Evolutionary conservation across 1,140 invertebrate species (phyloP), one percentile per base, ranked within the genome.

Genomic region (Rhagoletis pomonella): DNA sequence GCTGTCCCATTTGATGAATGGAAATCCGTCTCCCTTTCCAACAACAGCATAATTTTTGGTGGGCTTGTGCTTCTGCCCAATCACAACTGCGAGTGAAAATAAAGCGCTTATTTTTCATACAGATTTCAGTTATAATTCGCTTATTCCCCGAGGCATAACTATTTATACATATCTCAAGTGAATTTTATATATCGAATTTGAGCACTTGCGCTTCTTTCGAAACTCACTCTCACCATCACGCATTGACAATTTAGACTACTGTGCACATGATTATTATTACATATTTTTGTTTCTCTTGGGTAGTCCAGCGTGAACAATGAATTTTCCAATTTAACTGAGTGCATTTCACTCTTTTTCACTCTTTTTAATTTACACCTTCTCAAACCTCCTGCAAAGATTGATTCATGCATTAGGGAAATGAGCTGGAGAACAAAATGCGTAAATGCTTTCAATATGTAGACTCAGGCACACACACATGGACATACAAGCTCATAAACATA

Each of bases 281-380:
- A 7, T 7, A 7, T 59, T 4, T n/a, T 47, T 81, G 50, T 55
- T 55, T 19, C 47, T 55, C n/a, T 1, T 81, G 47, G 73, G 47
- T 10, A 55, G 73, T 81, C 73, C 73, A 81, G 73, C 73, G 9
- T 81, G 73, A 81, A 81, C 42, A 47, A 81, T 81, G 73, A 81
- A 29, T 81, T 81, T 81, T 81, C 47, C 73, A 81, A 81, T 81
- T 81, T 81, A 55, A 55, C 73, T 55, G 73, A 81, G 73, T 81
- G 73, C 73, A 81, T 81, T 81, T 81, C 17, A 55, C 44, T 2
- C n/a, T 6, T 81, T 81, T 81, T 81, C 17, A 55, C 44, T 2
- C n/a, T 6, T 81, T 81, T 81, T 81, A 81, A 81, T 81, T 29
- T 14, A 29, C 47, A 10, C 73, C 9, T 0, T 2, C 39, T 42